These are phyloP conservation scores for Ptychochromis oligacanthus DNA, from an alignment of 2,113 vertebrate genomes.

Conservation along the genomic window DNA sequence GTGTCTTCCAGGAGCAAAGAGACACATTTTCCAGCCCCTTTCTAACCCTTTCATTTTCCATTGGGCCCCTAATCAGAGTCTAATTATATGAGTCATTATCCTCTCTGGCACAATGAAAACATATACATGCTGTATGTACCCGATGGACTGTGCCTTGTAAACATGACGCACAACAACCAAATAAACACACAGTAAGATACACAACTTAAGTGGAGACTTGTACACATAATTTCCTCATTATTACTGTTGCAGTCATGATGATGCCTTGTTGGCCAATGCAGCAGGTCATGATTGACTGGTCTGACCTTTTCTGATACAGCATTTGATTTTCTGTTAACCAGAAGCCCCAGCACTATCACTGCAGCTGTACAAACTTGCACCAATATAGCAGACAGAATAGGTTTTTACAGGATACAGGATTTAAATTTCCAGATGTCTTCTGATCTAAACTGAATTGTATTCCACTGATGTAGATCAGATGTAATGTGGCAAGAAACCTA, in stretches of 20 bases:
- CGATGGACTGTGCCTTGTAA: not conserved
- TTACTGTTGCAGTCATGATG: slow-evolving; percentile 1
- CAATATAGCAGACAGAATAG: not conserved
- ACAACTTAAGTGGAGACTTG: not conserved
- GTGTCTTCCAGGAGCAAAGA: slow-evolving; percentile 23
- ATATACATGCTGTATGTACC: slow-evolving; percentile 27
- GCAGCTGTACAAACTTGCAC: not conserved
- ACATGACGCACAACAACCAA: slow-evolving; percentile 7
- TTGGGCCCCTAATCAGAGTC: slow-evolving; percentile 43
- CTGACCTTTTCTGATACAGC: slow-evolving; percentile 1
- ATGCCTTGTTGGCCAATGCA: not conserved
- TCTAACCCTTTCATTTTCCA: slow-evolving; percentile 50
- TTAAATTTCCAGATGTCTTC: not conserved
- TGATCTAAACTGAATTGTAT: not conserved
- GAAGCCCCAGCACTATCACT: not conserved
- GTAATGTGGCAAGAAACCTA: not conserved
- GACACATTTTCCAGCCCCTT: slow-evolving; percentile 4
- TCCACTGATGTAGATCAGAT: not conserved
- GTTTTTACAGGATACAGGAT: not conserved
- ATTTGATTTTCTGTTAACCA: not conserved
- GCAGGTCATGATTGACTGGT: slow-evolving; percentile 1
- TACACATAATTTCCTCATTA: slow-evolving; percentile 37
- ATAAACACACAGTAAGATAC: not conserved
- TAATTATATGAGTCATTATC: slow-evolving; percentile 77
- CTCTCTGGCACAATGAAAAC: slow-evolving; percentile 52